phyloP scores from a whole-genome alignment of 2,797 vertebrate species.

The Zalophus californianus region DNA sequence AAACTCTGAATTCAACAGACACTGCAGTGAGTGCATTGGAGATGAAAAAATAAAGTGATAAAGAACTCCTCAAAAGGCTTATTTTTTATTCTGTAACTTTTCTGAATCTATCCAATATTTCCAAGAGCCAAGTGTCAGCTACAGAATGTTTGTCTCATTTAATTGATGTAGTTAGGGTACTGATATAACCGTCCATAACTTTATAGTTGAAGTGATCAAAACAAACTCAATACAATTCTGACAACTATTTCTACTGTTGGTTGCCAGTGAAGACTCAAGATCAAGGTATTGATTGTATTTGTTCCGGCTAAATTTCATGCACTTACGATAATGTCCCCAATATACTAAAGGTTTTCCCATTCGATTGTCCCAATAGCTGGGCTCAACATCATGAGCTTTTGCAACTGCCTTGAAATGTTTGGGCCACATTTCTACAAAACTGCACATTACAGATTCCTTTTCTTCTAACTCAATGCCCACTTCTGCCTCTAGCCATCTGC shows the following conservation, averaged over 20 bases:
- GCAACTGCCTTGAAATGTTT: neutral
- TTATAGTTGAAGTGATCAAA: neutral
- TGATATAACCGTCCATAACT: neutral
- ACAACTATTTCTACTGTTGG: neutral
- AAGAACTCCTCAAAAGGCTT: neutral
- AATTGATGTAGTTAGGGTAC: neutral
- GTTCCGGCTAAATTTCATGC: neutral
- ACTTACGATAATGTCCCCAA: neutral
- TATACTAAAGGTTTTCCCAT: neutral
- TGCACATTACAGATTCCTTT: neutral
- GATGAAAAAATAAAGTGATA: slow-evolving; percentile 10
- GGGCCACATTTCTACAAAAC: neutral
- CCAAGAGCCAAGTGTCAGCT: neutral
- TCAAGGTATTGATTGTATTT: neutral
- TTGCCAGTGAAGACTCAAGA: neutral
- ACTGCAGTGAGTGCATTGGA: neutral
- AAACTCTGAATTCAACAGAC: slow-evolving; percentile 55
- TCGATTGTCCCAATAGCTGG: neutral
- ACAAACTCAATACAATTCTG: slow-evolving; percentile 6
- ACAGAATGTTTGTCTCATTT: slow-evolving; percentile 7
- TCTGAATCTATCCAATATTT: slow-evolving; percentile 17
- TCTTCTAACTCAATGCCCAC: neutral
- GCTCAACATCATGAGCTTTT: neutral
- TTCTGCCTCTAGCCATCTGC: neutral
- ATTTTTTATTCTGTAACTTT: neutral